Evolutionary conservation across 2,888 invertebrate species (phyloP).

Genomic region (Suillia variegata): DNA sequence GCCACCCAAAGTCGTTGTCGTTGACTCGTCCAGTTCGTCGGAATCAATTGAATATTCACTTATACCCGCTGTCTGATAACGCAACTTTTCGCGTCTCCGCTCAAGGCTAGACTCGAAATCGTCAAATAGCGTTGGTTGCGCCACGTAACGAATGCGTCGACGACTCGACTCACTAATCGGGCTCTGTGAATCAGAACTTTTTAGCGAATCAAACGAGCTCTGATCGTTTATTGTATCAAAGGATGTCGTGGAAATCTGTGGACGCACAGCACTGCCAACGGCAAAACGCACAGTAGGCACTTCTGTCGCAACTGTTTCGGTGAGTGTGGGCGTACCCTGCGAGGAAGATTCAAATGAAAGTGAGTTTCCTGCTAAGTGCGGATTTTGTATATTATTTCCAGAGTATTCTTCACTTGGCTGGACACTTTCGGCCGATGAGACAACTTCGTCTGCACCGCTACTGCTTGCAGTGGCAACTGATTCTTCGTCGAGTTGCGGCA

Average conservation of each 20-base stretch:
- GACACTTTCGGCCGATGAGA: constrained; percentile 53
- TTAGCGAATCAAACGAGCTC: constrained; percentile 7
- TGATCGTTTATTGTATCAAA: constrained; percentile 23
- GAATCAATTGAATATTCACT: constrained; percentile 64
- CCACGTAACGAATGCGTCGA: constrained; percentile 64
- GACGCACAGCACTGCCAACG: constrained; percentile 56
- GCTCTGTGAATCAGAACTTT: constrained; percentile 44
- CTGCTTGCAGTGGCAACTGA: constrained; percentile 34
- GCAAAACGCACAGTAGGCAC: constrained; percentile 47
- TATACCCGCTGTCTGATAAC: constrained; percentile 48
- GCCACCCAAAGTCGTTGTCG: constrained; percentile 53
- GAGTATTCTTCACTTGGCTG: constrained; percentile 34
- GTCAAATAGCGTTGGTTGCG: constrained; percentile 63
- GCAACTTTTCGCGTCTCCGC: constrained; percentile 44
- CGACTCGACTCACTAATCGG: constrained; percentile 61
- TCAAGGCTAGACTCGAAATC: constrained; percentile 63
- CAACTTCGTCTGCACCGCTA: constrained; percentile 40
- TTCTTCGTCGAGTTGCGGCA: constrained; percentile 14
- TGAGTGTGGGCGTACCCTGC: constrained; percentile 21
- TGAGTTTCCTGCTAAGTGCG: constrained; percentile 32
- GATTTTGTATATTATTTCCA: constrained; percentile 32
- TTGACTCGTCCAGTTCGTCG: constrained; percentile 18
- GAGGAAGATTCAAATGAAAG: neutral
- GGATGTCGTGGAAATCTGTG: constrained; percentile 30
- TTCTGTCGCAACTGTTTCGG: constrained; percentile 29